Conservation (phyloP, 1,140 invertebrate genomes). For the Orussus abietinus region DNA sequence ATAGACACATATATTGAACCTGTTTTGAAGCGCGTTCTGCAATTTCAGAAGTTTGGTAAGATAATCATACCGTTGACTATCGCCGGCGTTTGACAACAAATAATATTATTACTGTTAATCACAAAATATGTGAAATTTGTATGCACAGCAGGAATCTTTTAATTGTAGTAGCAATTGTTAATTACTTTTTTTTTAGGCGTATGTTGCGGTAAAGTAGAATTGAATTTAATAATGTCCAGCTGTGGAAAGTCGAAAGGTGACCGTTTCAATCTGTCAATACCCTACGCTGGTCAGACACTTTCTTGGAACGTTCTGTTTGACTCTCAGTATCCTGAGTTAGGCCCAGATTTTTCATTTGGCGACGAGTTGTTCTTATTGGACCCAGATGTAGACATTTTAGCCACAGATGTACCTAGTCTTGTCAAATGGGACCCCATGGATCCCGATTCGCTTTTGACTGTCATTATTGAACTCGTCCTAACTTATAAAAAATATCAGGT, state of each 20-base stretch:
- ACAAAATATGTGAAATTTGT: no score
- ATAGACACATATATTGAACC: conserved; percentile 21
- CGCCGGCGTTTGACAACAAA: no score
- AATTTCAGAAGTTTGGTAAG: conserved; percentile 19
- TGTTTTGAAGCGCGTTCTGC: conserved; percentile 17
- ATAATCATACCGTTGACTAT: no score
- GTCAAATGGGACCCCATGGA: conserved; percentile 56
- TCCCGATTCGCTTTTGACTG: conserved; percentile 51
- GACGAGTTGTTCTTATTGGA: conserved; percentile 56
- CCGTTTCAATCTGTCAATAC: conserved; percentile 43
- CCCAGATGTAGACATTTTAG: conserved; percentile 50
- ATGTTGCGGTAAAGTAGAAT: conserved; percentile 10
- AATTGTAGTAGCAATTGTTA: no score
- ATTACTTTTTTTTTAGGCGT: conserved; percentile 24
- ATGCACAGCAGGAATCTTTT: no score
- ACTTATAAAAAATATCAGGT: conserved; percentile 59
- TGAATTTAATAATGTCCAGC: conserved; percentile 19
- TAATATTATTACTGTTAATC: no score
- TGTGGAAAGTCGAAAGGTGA: conserved; percentile 24
- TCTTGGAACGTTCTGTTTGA: conserved; percentile 45
- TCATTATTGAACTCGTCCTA: conserved; percentile 53
- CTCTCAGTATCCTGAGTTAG: conserved; percentile 32
- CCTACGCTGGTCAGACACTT: conserved; percentile 39
- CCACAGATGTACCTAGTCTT: conserved; percentile 54
- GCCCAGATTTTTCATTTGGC: conserved; percentile 55